These are phyloP conservation scores for Machimus atricapillus DNA, from an alignment of 2,888 invertebrate genomes.

Conservation along the genomic window DNA sequence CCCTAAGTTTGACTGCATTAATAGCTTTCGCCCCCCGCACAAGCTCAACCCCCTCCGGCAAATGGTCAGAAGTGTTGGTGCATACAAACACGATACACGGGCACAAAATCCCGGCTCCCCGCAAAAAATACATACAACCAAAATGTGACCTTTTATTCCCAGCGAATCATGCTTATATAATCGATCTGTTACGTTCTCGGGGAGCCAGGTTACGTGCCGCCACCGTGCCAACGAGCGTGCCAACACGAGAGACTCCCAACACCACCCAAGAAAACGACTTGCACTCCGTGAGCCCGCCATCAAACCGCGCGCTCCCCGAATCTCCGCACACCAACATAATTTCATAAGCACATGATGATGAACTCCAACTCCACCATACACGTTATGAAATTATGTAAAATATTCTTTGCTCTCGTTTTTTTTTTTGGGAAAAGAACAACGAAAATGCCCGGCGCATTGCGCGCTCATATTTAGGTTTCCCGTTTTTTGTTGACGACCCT, in stretches of 20 bases:
- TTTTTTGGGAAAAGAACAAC: background rate
- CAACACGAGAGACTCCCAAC: background rate
- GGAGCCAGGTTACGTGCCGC: background rate
- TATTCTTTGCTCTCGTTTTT: background rate
- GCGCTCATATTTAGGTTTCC: background rate
- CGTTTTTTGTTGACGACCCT: background rate
- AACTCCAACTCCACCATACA: background rate
- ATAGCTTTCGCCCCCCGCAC: background rate
- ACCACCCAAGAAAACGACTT: background rate
- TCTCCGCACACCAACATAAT: background rate
- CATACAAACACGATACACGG: too few relatives aligned
- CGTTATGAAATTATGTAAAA: background rate
- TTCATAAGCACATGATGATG: background rate
- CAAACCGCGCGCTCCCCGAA: background rate
- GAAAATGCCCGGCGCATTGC: background rate
- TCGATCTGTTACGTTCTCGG: background rate
- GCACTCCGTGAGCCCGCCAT: background rate
- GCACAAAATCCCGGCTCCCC: background rate
- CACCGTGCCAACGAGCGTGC: background rate
- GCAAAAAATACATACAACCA: background rate
- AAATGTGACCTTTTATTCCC: constrained; percentile 11
- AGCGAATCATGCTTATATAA: constrained; percentile 7
- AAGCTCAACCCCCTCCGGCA: background rate
- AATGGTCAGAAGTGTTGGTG: background rate
- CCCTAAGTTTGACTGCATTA: background rate